Evolutionary conservation across 2,113 vertebrate species (phyloP).

Genomic region (Elanus axillaris): DNA sequence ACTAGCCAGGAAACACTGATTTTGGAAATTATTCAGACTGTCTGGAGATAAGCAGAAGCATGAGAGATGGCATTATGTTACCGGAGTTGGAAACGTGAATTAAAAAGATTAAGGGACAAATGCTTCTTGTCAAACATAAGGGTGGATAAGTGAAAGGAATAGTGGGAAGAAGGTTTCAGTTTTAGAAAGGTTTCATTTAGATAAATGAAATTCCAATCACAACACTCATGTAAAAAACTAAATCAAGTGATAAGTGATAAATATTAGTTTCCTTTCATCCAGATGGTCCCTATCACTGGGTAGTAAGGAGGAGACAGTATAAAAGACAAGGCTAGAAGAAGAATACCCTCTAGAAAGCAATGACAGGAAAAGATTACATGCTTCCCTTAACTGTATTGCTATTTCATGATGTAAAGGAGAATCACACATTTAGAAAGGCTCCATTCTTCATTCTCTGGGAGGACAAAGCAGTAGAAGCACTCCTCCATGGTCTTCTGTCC

Average conservation of each 20-base stretch:
- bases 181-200: not conserved
- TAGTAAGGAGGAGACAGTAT: not conserved
- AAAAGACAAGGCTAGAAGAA: not conserved
- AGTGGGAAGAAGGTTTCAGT: not conserved
- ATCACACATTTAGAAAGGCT: not conserved
- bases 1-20: not conserved
- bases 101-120: not conserved
- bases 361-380: not conserved
- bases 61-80: not conserved
- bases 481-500: not conserved
- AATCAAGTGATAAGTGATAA: not conserved
- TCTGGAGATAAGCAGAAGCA: not conserved
- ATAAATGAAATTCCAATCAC: not conserved
- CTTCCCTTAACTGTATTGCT: not conserved
- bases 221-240: not conserved
- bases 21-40: not conserved
- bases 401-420: not conserved
- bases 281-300: not conserved
- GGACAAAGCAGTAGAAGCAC: not conserved
- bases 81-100: not conserved
- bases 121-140: not conserved
- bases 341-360: not conserved
- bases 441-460: not conserved
- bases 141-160: not conserved
- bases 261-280: not conserved